A percentile compares a stretch with the other conserved stretches of the same genome.
Conservation (phyloP, 1,140 invertebrate genomes). For the Meloidogyne hapla region DNA sequence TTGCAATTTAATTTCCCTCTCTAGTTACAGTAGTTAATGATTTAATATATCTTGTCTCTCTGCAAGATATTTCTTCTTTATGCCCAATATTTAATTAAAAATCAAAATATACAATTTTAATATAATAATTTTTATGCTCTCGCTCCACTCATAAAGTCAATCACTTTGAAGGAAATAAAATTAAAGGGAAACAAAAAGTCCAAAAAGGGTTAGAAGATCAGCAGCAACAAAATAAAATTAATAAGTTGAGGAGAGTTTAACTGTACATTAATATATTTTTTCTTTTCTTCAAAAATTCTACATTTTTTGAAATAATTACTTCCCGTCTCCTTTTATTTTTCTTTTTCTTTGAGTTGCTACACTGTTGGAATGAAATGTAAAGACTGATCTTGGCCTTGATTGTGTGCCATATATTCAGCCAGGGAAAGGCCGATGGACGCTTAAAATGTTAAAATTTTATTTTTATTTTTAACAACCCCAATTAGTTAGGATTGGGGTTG, state of each 20-base stretch:
- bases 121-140: constrained; percentile 1
- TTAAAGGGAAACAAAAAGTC: not conserved
- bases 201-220: not conserved
- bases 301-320: not conserved
- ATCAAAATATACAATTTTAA: too few relatives aligned
- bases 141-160: not conserved
- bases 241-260: not conserved
- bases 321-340: constrained; percentile 5
- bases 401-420: constrained; percentile 50
- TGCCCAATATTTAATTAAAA: too few relatives aligned
- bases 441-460: constrained; percentile 33
- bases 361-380: constrained; percentile 48
- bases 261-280: not conserved
- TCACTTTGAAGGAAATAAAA: not conserved
- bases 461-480: too few relatives aligned
- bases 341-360: constrained; percentile 31
- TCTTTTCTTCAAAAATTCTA: not conserved
- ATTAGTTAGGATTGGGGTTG: too few relatives aligned
- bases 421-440: constrained; percentile 51
- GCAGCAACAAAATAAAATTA: not conserved
- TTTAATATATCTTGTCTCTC: too few relatives aligned
- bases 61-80: too few relatives aligned
- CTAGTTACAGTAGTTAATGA: too few relatives aligned
- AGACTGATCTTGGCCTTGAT: constrained; percentile 51
- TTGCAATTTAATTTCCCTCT: too few relatives aligned